Evolutionary conservation across 2,113 vertebrate genomes (phyloP).

Genomic region (Callithrix jacchus): DNA sequence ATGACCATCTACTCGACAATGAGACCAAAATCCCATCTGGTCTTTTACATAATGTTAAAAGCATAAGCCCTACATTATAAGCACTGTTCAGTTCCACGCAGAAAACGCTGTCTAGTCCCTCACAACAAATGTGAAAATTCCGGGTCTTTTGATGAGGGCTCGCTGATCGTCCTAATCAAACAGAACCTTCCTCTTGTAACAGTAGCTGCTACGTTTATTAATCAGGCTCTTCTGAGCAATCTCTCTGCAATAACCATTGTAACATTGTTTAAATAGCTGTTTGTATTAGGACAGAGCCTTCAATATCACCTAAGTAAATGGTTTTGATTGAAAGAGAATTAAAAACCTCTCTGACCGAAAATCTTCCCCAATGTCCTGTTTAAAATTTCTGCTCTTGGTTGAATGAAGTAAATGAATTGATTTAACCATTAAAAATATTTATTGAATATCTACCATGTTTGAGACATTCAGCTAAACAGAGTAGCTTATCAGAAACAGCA

Average conservation of each 20-base stretch:
- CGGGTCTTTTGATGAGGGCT: not conserved
- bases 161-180: not conserved
- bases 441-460: not conserved
- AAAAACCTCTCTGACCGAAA: not conserved
- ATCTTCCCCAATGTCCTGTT: not conserved
- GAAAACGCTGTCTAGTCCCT: not conserved
- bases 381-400: not conserved
- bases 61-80: not conserved
- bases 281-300: not conserved
- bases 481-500: fast-evolving
- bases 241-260: fast-evolving
- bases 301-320: not conserved
- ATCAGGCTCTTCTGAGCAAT: too few relatives aligned
- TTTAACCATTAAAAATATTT: not conserved
- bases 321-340: not conserved
- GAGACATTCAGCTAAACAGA: not conserved
- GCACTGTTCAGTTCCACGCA: fast-evolving
- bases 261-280: not conserved
- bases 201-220: too few relatives aligned
- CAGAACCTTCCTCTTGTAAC: not conserved
- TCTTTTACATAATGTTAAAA: not conserved
- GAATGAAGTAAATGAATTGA: not conserved
- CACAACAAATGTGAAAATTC: fast-evolving
- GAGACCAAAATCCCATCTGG: not conserved
- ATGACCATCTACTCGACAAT: not conserved